phyloP scores from a whole-genome alignment of 2,113 vertebrate species.

The Harpagus bidentatus region DNA sequence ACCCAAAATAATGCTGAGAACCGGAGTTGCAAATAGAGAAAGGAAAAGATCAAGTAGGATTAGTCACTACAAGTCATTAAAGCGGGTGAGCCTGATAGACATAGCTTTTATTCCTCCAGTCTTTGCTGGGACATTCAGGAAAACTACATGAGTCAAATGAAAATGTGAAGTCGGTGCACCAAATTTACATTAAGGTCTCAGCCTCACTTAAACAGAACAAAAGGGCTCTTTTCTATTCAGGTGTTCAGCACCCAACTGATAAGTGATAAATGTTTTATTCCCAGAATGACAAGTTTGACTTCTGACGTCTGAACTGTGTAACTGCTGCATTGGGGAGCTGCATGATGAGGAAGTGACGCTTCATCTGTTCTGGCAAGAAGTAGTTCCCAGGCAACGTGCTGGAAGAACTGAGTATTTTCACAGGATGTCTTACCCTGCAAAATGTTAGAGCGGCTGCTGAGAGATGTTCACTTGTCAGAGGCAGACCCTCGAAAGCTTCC shows the following conservation, averaged over 20 bases:
- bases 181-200: not conserved
- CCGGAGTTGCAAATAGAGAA: not conserved
- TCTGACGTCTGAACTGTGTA: not conserved
- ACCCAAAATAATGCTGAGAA: not conserved
- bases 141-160: not conserved
- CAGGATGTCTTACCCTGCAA: not conserved
- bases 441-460: not conserved
- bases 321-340: not conserved
- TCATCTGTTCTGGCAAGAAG: not conserved
- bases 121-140: not conserved
- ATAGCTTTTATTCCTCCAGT: not conserved
- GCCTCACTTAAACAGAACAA: not conserved
- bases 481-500: not conserved
- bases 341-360: not conserved
- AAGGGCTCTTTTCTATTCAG: not conserved
- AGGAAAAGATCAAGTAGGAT: not conserved
- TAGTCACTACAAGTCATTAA: not conserved
- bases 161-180: not conserved
- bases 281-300: not conserved
- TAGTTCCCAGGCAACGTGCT: not conserved
- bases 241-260: not conserved
- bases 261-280: not conserved
- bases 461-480: not conserved
- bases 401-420: not conserved
- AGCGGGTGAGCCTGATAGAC: not conserved